Percentiles rank a stretch among this genome's conserved stretches.
These are phyloP conservation scores for Limenitis camilla DNA, from an alignment of 2,888 invertebrate species.

Conservation along the genomic window DNA sequence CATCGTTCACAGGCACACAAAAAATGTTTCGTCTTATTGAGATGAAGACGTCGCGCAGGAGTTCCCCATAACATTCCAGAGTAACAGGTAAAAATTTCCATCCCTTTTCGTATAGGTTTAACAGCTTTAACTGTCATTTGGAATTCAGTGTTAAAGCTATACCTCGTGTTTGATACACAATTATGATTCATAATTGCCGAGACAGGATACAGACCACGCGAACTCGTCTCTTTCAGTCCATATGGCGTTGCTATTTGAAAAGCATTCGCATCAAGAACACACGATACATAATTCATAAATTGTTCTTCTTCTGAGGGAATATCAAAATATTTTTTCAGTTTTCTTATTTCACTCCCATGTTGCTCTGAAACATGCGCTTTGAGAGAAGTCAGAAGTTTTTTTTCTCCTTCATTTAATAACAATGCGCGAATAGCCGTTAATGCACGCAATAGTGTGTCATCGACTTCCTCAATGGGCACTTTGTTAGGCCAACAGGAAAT, in stretches of 20 bases:
- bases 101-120: slow-evolving; percentile 72
- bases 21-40: slow-evolving; percentile 80
- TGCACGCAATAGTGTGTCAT: slow-evolving; percentile 48
- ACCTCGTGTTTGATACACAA: slow-evolving; percentile 79
- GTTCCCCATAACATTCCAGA: slow-evolving; percentile 81
- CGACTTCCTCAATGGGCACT: slow-evolving; percentile 54
- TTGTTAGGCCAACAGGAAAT: slow-evolving; percentile 75
- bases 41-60: slow-evolving; percentile 74
- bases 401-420: slow-evolving; percentile 59
- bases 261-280: slow-evolving; percentile 79
- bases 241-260: slow-evolving; percentile 74
- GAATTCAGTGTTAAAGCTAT: slow-evolving; percentile 73
- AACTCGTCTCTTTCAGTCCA: slow-evolving; percentile 63
- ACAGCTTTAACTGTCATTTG: slow-evolving; percentile 77
- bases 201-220: slow-evolving; percentile 79
- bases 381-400: slow-evolving; percentile 65
- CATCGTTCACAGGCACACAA: slow-evolving; percentile 79
- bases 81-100: slow-evolving; percentile 80
- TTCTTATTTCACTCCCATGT: slow-evolving; percentile 74
- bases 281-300: slow-evolving; percentile 75
- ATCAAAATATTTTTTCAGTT: slow-evolving; percentile 64
- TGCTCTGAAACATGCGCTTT: slow-evolving; percentile 70
- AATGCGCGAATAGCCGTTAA: slow-evolving; percentile 58
- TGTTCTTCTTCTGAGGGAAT: slow-evolving; percentile 72
- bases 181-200: slow-evolving; percentile 80